Evolutionary conservation across 1,140 invertebrate species (phyloP), one percentile per base, ranked within the genome.

Genomic region (Melipona quadrifasciata): DNA sequence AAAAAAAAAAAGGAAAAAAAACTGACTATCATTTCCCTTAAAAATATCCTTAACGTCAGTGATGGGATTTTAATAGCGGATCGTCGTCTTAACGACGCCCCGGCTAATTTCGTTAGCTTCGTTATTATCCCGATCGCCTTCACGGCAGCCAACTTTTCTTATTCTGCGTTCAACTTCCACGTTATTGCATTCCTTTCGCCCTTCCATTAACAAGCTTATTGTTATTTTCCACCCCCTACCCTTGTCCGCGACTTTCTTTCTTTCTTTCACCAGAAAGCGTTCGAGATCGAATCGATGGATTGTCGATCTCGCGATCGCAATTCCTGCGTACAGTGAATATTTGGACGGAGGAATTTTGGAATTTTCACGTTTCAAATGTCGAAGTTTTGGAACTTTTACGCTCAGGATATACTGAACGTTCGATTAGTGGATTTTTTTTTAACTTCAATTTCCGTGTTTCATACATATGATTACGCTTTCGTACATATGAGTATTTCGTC

Each of bases 41-140:
- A 79, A 84, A 84, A 84, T 84, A 84, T 84, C 76, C 76, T 84
- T 58, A 79, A 58, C 76, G 82, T 64, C 75, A 27, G 82, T 84
- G 82, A 84, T 84, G 82, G 82, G 82, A 84, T 84, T 84, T 84
- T 84, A 84, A 84, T 84, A 84, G 82, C 76, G 76, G 57, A 84
- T 79, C 82, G 82, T 84, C 82, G 82, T 61, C 82, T 84, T 84
- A 84, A 84, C 82, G 82, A 84, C 76, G 65, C 76, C 55, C 57
- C 55, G 76, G 47, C 64, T 79, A 79, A 84, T 55, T 84, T 84
- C 82, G 75, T 83, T 83, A 83, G 65, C 74, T 68, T 71, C 75
- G 65, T 79, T 84, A 84, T 79, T 84, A 79, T 84, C 75, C 53
- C 51, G 73, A 70, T 76, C 75, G 77, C 65, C 58, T 79, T 47